Base-by-base conservation (phyloP, 2,888 invertebrate species). In the Phasia obesa region DNA sequence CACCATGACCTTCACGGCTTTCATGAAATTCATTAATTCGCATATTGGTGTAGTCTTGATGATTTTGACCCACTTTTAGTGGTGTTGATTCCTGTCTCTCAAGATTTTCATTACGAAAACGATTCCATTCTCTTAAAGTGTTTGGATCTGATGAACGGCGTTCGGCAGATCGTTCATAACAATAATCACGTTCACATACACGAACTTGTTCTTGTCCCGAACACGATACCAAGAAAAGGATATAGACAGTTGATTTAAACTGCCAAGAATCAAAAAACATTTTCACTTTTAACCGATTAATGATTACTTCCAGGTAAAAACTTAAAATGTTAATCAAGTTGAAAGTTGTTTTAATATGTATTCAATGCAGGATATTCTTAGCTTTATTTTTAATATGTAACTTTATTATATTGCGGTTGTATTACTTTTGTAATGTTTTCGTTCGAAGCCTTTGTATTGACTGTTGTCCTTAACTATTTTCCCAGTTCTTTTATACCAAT, bases 251-350 rank as follows among this genome's bases (percentile, higher is more conserved):
- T 81, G 86, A 74, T 79, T 87, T 87, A 71, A 87, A 85, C 86
- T 87, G 87, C 87, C 87, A 87, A 44, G 57, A 85, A 64, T 73
- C 83, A 73, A 86, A 74, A 81, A 85, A 85, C 88, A 88, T 88
- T 84, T 82, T 67, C 70, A 71, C 65, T 64, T 51, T 47, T 21
- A 25, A 23, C 17, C 73, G 17, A n/a, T 31, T 27, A 19, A 38
- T 35, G 7, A 13, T 70, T 15, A 44, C 49, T 70, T 31, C 19
- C 11, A 11, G 3, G 9, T 35, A 11, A 35, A 9, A 35, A 35
- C 2, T 35, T 35, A 35, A 35, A 35, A 35, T 5, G 5, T 1
- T 11, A 35, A 35, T 11, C 11, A 11, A 11, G 35, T 35, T 35
- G 9, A 35, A 35, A 1, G 4, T 17, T 3, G 5, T 31, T 62